Evolutionary conservation across 1,140 invertebrate species (phyloP).

Genomic region (Conus ventricosus): DNA sequence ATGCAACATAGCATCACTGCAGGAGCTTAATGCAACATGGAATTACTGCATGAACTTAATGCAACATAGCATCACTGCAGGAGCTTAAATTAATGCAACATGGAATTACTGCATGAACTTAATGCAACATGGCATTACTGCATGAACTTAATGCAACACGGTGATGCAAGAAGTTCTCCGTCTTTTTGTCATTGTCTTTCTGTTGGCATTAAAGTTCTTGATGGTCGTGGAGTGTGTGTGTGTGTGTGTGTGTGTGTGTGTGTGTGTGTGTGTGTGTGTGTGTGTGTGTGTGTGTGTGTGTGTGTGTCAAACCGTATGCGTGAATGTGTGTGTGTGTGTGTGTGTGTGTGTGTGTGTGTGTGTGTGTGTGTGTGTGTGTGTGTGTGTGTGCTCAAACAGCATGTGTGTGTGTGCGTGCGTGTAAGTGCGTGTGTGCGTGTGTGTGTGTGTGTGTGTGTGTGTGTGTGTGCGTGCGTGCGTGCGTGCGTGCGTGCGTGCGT

Average conservation of each 20-base stretch:
- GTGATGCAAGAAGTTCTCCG: not conserved
- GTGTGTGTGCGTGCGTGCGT: not conserved
- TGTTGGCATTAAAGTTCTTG: too few relatives aligned
- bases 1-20: too few relatives aligned
- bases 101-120: too few relatives aligned
- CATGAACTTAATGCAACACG: not conserved
- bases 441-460: not conserved
- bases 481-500: not conserved
- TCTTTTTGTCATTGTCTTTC: too few relatives aligned
- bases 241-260: conserved; percentile 44
- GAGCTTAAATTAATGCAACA: too few relatives aligned
- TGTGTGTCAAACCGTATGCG: conserved; percentile 54
- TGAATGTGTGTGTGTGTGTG: conserved; percentile 23
- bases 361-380: not conserved
- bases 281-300: conserved; percentile 59
- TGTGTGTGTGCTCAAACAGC: not conserved
- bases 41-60: too few relatives aligned
- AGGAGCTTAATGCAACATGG: too few relatives aligned
- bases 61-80: too few relatives aligned
- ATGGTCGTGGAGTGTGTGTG: too few relatives aligned
- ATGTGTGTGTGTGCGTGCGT: not conserved
- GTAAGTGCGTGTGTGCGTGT: not conserved
- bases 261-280: conserved; percentile 60
- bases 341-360: not conserved
- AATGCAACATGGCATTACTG: too few relatives aligned